Base-by-base conservation (phyloP, 2,113 vertebrate species). In the Rhegmatorhina hoffmannsi region DNA sequence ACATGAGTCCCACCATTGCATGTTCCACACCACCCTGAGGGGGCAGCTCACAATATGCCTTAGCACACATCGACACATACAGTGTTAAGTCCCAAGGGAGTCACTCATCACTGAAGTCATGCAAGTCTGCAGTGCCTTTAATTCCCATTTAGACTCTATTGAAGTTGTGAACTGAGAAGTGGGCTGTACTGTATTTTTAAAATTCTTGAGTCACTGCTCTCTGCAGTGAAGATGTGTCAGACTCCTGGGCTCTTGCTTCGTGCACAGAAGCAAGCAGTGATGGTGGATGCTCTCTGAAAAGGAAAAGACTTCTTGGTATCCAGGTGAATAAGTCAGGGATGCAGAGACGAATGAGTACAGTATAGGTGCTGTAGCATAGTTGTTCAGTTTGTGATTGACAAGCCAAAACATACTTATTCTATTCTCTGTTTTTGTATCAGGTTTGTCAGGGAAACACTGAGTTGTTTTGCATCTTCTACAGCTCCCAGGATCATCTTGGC, bases 141-240 rank as follows among this genome's bases (percentile, higher is more conserved):
- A 50, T 55, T 97, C 75, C 67, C 68, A 47, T 83, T 91, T 88
- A 83, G 82, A 29, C 50, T 73, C 62, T 6, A 38, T 33, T 60
- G 34, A 90, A 95, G 87, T 43, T 95, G 62, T 83, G 78, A 95
- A 80, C 56, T 2, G 1, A 81, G 64, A 91, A 92, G 94, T 92
- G 74, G 91, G 95, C 43, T 94, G 91, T 38, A 46, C 78, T 63
- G 34, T 83, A 92, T 95, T 95, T 96, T 96, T 94, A 36, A 97
- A 91, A 28, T 18, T 40, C 84, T 96, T 97, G 94, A 96, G 93
- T 95, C 95, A 97, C 68, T 0, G 0, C 55, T 80, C 43, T 58
- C 63, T 62, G 50, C 87, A 20, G 50, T 16, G 1, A 72, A 88
- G 70, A 95, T 63, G 89, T 95, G 93, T 94, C 95, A 97, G 96